A percentile compares a stretch with the other conserved stretches of the same genome.
Evolutionary conservation across 35 echinoderm and acorn worm species (phyloP).

Genomic region (Antedon bifida): DNA sequence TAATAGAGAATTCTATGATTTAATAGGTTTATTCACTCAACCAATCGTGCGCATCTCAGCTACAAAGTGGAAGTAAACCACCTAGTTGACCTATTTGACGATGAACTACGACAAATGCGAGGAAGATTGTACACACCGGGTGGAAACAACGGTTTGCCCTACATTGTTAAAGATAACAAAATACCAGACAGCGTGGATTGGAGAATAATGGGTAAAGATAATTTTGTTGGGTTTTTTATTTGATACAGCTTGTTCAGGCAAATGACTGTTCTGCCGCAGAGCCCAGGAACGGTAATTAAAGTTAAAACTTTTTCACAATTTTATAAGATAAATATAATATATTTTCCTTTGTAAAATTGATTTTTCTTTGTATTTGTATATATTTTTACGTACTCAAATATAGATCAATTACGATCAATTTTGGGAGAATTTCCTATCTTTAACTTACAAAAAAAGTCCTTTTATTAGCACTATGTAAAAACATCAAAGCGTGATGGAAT

Average conservation of each 20-base stretch:
- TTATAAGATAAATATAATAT: too few relatives aligned
- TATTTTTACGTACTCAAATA: too few relatives aligned
- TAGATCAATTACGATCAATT: too few relatives aligned
- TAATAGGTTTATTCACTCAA: constrained; percentile 70
- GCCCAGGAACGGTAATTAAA: neutral
- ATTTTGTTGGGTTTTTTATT: neutral
- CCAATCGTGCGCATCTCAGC: constrained; percentile 40
- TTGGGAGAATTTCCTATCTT: too few relatives aligned
- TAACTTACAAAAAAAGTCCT: too few relatives aligned
- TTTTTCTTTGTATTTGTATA: too few relatives aligned
- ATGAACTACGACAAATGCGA: constrained; percentile 51
- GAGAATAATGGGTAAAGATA: constrained; percentile 53
- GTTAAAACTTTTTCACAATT: too few relatives aligned
- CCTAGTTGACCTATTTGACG: constrained; percentile 34
- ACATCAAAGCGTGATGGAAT: too few relatives aligned
- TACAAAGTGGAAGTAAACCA: constrained; percentile 70
- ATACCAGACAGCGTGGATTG: constrained; percentile 57
- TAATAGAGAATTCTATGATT: too few relatives aligned
- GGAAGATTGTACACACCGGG: constrained; percentile 35
- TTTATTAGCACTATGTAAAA: too few relatives aligned
- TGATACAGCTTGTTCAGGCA: neutral
- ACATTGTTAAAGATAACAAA: constrained; percentile 3
- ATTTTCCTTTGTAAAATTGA: too few relatives aligned
- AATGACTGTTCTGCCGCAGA: neutral
- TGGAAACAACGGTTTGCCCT: constrained; percentile 39